Percentiles rank a stretch among this genome's conserved stretches.
These are phyloP conservation scores for Hypolimnas misippus DNA, from an alignment of 2,888 invertebrate genomes.

Conservation along the genomic window DNA sequence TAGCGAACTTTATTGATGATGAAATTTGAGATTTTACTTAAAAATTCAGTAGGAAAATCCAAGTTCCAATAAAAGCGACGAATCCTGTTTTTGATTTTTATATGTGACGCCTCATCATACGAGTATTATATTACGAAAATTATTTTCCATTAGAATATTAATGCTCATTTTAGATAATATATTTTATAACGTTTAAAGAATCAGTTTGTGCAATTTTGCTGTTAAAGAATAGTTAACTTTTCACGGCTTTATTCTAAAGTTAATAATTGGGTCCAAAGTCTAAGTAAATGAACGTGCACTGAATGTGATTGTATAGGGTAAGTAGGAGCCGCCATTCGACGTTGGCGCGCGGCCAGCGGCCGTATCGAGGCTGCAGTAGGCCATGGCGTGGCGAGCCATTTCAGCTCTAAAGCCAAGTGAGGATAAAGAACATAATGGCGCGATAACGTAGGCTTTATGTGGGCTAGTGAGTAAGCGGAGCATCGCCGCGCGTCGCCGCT, in stretches of 20 bases:
- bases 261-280: slow-evolving; percentile 12
- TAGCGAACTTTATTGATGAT: slow-evolving; percentile 4
- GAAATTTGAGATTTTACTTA: slow-evolving; percentile 10
- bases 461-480: slow-evolving; percentile 11
- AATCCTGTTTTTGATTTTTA: neutral
- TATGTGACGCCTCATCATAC: too few species aligned
- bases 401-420: neutral
- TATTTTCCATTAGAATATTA: too few species aligned
- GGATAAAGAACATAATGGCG: slow-evolving; percentile 11
- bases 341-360: slow-evolving; percentile 23
- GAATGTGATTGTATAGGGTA: slow-evolving; percentile 14
- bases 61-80: neutral
- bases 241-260: neutral
- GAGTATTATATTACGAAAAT: too few species aligned
- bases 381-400: slow-evolving; percentile 4
- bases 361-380: slow-evolving; percentile 13
- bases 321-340: slow-evolving; percentile 15
- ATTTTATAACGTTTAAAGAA: neutral
- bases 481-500: neutral
- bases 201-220: neutral
- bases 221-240: neutral
- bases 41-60: neutral
- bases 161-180: too few species aligned
- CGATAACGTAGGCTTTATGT: neutral
- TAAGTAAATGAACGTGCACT: slow-evolving; percentile 19